phyloP scores from a whole-genome alignment of 1,140 invertebrate genomes.

The Patella vulgata region DNA sequence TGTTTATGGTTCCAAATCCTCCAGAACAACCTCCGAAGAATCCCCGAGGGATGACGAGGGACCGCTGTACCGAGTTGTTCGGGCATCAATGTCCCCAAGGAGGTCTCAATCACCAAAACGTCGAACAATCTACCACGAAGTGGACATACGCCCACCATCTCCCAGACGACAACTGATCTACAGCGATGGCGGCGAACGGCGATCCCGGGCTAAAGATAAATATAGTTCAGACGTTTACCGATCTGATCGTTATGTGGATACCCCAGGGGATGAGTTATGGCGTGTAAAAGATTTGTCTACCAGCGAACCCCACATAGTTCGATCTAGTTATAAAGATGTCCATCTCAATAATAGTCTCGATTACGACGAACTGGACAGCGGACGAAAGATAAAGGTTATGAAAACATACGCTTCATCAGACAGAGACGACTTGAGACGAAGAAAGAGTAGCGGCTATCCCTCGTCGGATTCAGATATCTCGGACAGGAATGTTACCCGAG shows the following conservation, averaged over 20 bases:
- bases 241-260: too few relatives aligned
- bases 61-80: conserved; percentile 11
- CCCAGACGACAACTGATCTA: neutral
- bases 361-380: neutral
- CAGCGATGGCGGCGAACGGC: too few relatives aligned
- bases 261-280: conserved; percentile 4
- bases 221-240: too few relatives aligned
- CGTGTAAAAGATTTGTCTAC: neutral
- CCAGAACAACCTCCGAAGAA: conserved; percentile 14
- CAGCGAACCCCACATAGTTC: conserved; percentile 12
- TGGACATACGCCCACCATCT: neutral
- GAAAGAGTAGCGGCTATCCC: conserved; percentile 8
- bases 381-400: neutral
- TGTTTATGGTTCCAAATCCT: conserved; percentile 23
- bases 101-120: neutral
- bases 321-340: neutral
- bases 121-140: neutral
- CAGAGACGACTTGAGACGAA: neutral
- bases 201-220: too few relatives aligned
- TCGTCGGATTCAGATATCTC: conserved; percentile 6
- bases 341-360: neutral
- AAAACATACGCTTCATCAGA: neutral
- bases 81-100: neutral
- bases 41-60: conserved; percentile 11
- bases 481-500: conserved; percentile 7